phyloP scores from a whole-genome alignment of 2,888 invertebrate genomes.

The Tiliacea aurago region DNA sequence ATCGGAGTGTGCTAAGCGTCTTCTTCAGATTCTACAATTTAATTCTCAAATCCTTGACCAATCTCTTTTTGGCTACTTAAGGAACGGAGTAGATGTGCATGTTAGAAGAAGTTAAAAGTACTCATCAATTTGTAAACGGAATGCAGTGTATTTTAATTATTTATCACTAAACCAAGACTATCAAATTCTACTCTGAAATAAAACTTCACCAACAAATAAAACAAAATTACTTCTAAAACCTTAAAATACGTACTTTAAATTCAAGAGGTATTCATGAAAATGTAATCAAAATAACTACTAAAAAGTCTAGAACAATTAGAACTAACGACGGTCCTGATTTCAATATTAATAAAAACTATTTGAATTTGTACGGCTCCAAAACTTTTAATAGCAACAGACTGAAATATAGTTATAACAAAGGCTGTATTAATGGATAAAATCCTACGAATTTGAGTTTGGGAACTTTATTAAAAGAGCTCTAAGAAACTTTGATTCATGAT shows the following conservation, averaged over 20 bases:
- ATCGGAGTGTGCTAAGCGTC: background rate
- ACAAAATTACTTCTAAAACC: constrained; percentile 15
- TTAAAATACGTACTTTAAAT: constrained; percentile 29
- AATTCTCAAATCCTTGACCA: background rate
- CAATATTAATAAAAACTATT: constrained; percentile 22
- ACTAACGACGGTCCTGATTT: constrained; percentile 17
- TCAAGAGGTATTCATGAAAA: constrained; percentile 13
- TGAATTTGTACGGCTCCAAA: background rate
- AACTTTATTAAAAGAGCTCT: background rate
- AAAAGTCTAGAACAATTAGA: constrained; percentile 33
- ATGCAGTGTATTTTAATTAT: background rate
- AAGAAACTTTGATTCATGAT: background rate
- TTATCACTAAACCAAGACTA: background rate
- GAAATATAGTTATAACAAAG: constrained; percentile 13
- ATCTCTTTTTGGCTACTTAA: background rate
- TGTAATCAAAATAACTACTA: constrained; percentile 25
- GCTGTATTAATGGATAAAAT: constrained; percentile 3
- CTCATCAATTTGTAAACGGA: background rate
- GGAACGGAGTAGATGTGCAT: background rate
- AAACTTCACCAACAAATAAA: constrained; percentile 13
- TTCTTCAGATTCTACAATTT: background rate
- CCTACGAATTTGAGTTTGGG: background rate
- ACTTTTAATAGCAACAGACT: constrained; percentile 31
- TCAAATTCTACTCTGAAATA: background rate
- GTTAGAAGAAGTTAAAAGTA: background rate